Evolutionary conservation across 1,140 invertebrate species (phyloP).

Genomic region (Brachionus plicatilis): DNA sequence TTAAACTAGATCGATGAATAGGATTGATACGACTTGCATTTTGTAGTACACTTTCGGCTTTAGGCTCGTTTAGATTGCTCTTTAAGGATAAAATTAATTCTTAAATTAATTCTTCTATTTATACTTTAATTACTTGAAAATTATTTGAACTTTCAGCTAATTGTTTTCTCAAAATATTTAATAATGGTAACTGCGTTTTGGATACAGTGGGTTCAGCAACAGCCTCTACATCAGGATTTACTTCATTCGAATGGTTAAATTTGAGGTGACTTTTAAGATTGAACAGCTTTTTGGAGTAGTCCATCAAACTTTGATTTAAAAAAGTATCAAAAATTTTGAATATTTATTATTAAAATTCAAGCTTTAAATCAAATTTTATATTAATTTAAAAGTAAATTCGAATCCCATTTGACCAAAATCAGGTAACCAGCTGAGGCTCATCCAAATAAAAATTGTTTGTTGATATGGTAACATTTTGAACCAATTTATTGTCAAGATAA

Average conservation of each 20-base stretch:
- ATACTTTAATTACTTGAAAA: neutral
- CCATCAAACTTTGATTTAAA: neutral
- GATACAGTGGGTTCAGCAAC: neutral
- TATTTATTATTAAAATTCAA: neutral
- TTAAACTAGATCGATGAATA: neutral
- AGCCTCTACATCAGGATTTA: neutral
- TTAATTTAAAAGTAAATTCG: neutral
- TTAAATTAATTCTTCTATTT: neutral
- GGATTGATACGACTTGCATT: neutral
- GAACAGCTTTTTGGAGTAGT: neutral
- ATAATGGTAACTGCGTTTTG: neutral
- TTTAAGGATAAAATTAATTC: no score
- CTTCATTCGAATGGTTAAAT: neutral
- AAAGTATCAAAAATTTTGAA: neutral
- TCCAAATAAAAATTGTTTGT: neutral
- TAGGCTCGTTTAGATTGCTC: neutral
- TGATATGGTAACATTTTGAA: neutral
- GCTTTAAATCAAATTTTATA: neutral
- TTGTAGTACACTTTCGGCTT: neutral
- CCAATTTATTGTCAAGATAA: neutral
- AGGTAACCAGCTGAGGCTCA: neutral
- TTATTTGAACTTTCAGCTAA: neutral
- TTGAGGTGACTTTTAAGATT: neutral
- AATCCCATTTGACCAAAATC: neutral
- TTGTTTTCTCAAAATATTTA: neutral